Evolutionary conservation across 2,113 vertebrate genomes (phyloP).

Genomic region (human (Homo sapiens)): DNA sequence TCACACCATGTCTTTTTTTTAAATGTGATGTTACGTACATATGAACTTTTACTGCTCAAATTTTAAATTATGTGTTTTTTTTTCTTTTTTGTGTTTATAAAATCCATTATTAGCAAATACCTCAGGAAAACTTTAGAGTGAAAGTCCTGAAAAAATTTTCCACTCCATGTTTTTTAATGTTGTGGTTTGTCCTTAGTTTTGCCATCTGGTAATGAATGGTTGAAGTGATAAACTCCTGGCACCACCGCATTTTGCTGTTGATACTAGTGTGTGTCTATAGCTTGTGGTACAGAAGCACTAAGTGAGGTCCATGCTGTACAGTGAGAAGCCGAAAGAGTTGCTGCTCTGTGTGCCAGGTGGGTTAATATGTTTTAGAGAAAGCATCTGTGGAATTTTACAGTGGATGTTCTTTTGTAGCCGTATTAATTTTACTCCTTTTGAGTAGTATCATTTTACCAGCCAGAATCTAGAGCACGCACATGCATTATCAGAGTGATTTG

Average conservation of each 20-base stretch:
- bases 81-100: slow-evolving; percentile 40
- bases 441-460: slow-evolving; percentile 73
- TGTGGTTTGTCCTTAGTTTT: slow-evolving; percentile 36
- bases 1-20: slow-evolving; percentile 63
- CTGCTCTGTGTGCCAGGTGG: slow-evolving; percentile 6
- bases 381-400: slow-evolving; percentile 74
- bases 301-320: neutral
- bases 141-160: slow-evolving; percentile 33
- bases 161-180: slow-evolving; percentile 4
- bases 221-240: neutral
- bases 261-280: neutral
- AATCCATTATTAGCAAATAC: slow-evolving; percentile 18
- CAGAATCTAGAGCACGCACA: slow-evolving; percentile 65
- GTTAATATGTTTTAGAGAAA: slow-evolving; percentile 70
- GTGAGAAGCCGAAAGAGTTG: slow-evolving; percentile 26
- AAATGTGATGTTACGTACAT: neutral
- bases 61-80: slow-evolving; percentile 46
- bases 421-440: slow-evolving; percentile 77
- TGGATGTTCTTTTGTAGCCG: slow-evolving; percentile 68
- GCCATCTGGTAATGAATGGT: neutral
- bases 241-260: neutral
- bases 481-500: slow-evolving; percentile 61
- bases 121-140: slow-evolving; percentile 19
- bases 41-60: slow-evolving; percentile 48
- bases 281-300: neutral